Base-by-base conservation (phyloP, 1,140 invertebrate species). In the Proctacanthus coquilletti region DNA sequence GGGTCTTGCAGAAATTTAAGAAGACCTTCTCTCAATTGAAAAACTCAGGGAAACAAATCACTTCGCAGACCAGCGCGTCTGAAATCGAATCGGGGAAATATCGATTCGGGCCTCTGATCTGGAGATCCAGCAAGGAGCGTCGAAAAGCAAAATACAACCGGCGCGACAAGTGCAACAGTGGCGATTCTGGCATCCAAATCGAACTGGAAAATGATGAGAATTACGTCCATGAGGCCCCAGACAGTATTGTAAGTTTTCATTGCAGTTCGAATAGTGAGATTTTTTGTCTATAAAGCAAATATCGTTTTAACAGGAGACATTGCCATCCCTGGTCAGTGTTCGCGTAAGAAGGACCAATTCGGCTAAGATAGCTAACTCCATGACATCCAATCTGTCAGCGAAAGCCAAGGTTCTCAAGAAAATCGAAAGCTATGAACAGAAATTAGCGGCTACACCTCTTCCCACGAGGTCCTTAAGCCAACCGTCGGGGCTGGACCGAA, bases 121-220 rank as follows among this genome's bases (percentile, higher is more conserved):
- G 77, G 75, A 67, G 77, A 27, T 70, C 71, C 5, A 80, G 75
- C 43, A 78, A 78, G 51, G 76, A 80, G 48, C 63, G 73, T 23
- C 76, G 76, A 46, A 75, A 75, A 48, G 75, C 70, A 29, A 79
- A 78, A 54, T 74, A 74, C 18, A 71, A 73, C 20, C 64, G 77
- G 36, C 74, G 67, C 45, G 71, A 75, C 36, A 81, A 81, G 55
- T 81, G 78, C 53, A 78, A 78, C 56, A 79, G 75, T 45, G 77
- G 76, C 9, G 78, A 82, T 53, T 79, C 75, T 34, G 78, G 78
- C 20, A 80, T 80, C 49, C 75, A 78, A 55, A 74, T 79, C 38
- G 74, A 77, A 62, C 65, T 74, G 41, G 60, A 57, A 29, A 53
- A 57, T 40, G 56, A 57, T 41, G 56, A 60, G 5, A 53, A 52